Evolutionary conservation across 2,113 vertebrate species (phyloP).

Genomic region (Trichomycterus rosablanca): DNA sequence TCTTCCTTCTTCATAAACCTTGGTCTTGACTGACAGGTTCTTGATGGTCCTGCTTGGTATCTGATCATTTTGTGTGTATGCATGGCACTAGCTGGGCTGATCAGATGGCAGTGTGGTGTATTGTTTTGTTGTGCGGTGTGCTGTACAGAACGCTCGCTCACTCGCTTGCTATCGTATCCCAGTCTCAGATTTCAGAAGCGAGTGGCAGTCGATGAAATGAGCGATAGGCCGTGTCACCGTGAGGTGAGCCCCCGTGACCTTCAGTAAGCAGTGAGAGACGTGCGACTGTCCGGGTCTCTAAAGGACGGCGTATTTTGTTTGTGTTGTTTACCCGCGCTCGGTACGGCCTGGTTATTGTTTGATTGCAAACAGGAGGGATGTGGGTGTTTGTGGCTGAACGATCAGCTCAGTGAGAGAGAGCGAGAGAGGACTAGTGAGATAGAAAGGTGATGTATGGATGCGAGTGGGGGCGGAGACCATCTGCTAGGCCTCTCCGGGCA

Average conservation of each 20-base stretch:
- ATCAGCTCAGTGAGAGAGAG: slow-evolving; percentile 20
- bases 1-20: no score
- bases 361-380: slow-evolving; percentile 43
- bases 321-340: slow-evolving; percentile 31
- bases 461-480: slow-evolving; percentile 47
- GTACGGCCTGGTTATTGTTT: slow-evolving; percentile 39
- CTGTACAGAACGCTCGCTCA: not conserved
- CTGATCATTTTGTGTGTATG: not conserved
- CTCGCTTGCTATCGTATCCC: not conserved
- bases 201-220: slow-evolving; percentile 34
- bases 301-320: slow-evolving; percentile 38
- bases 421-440: slow-evolving; percentile 4
- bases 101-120: not conserved
- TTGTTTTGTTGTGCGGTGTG: not conserved
- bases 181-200: slow-evolving; percentile 8
- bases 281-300: slow-evolving; percentile 17
- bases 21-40: no score
- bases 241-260: slow-evolving; percentile 37
- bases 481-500: slow-evolving; percentile 43
- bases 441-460: slow-evolving; percentile 40
- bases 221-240: slow-evolving; percentile 37
- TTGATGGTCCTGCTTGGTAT: no score
- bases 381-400: slow-evolving; percentile 33
- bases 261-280: slow-evolving; percentile 41
- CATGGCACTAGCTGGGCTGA: not conserved